A percentile compares a stretch with the other conserved stretches of the same genome.
Conservation (phyloP, 1,140 invertebrate species). For the Streblospio benedicti region DNA sequence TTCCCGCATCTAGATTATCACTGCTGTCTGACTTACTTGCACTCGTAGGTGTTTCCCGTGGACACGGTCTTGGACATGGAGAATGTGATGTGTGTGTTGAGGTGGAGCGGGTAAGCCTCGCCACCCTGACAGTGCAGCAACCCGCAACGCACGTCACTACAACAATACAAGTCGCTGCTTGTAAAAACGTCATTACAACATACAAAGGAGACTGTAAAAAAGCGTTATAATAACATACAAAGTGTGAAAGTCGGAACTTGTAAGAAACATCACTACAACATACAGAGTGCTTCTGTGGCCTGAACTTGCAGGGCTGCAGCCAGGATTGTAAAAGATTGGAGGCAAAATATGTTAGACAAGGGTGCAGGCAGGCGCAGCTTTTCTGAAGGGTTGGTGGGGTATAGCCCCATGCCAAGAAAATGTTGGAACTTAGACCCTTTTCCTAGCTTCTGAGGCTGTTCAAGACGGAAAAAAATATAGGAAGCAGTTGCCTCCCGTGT, state of each 20-base stretch:
- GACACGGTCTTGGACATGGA: slow-evolving; percentile 1
- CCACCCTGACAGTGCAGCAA: slow-evolving; percentile 13
- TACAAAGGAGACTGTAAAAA: not conserved
- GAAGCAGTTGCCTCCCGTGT: too few species aligned
- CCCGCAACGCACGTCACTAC: slow-evolving; percentile 10
- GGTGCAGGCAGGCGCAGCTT: too few species aligned
- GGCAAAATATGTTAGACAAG: too few species aligned
- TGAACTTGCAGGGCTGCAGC: not conserved
- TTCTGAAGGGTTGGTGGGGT: too few species aligned
- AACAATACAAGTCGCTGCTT: not conserved
- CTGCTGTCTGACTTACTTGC: slow-evolving; percentile 1
- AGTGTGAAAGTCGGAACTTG: not conserved
- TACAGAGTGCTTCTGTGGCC: not conserved
- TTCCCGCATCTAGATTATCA: not conserved
- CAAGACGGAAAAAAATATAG: too few species aligned
- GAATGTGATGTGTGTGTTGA: not conserved
- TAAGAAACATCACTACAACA: not conserved
- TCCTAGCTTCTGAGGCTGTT: too few species aligned
- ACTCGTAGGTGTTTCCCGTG: slow-evolving; percentile 3
- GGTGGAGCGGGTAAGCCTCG: not conserved
- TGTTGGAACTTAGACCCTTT: too few species aligned
- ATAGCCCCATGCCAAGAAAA: too few species aligned
- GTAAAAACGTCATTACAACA: not conserved
- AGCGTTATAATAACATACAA: not conserved
- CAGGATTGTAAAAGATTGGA: not conserved